Conservation (phyloP, 2,113 vertebrate species). For the Daboia siamensis region DNA sequence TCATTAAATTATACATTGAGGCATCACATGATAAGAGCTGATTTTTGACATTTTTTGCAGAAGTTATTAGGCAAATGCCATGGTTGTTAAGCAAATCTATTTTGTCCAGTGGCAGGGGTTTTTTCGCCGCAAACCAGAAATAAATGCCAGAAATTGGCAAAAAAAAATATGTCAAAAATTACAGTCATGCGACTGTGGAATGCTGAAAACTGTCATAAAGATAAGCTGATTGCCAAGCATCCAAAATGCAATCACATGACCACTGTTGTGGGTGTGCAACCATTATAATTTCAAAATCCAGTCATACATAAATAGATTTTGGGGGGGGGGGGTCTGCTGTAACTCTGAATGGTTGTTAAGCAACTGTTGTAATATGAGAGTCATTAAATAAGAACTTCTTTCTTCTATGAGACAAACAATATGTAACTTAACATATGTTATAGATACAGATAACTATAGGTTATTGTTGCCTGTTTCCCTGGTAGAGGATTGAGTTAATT, state of each 20-base stretch:
- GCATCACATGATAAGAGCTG: background rate
- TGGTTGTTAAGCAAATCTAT: background rate
- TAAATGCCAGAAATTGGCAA: background rate
- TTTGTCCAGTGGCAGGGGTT: background rate
- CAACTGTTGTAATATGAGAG: background rate
- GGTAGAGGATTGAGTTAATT: background rate
- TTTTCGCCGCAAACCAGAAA: background rate
- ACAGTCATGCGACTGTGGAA: background rate
- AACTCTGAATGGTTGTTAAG: background rate
- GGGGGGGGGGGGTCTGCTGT: background rate
- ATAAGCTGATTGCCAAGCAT: background rate
- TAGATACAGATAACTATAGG: background rate
- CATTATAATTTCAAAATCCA: background rate
- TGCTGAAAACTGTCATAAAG: background rate
- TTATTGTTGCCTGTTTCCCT: background rate
- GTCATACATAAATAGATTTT: background rate
- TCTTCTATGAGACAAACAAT: background rate
- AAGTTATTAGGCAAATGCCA: background rate
- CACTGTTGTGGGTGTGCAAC: background rate
- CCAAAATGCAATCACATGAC: background rate
- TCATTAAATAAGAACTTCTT: background rate
- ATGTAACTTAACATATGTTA: background rate
- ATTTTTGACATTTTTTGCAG: background rate
- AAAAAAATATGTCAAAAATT: background rate
- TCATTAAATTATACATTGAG: background rate